Conservation (phyloP, 2,888 invertebrate genomes). For the Xylocampa areola region DNA sequence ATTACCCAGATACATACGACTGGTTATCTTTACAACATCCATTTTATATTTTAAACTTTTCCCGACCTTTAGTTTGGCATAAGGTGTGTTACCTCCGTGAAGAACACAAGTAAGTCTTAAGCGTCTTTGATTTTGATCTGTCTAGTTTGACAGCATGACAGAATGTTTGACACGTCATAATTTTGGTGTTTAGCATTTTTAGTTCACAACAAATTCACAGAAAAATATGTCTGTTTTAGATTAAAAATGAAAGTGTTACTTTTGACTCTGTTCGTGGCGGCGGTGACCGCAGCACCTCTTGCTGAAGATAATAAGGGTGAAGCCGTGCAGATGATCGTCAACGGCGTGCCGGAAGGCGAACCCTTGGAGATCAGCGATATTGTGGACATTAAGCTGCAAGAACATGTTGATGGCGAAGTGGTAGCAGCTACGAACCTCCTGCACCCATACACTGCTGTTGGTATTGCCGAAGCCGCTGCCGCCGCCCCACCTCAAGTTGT, state of each 20-base stretch:
- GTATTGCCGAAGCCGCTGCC: conserved; percentile 71
- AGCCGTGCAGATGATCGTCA: conserved; percentile 74
- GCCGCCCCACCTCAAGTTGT: conserved; percentile 29
- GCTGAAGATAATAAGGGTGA: conserved; percentile 64
- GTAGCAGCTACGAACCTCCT: conserved; percentile 66
- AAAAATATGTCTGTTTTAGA: conserved; percentile 57
- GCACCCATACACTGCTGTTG: conserved; percentile 72
- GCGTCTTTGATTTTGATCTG: conserved; percentile 17
- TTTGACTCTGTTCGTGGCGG: conserved; percentile 73
- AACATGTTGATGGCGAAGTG: conserved; percentile 67
- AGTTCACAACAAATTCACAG: conserved; percentile 10
- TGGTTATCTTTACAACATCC: conserved; percentile 38
- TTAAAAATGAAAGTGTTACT: conserved; percentile 75
- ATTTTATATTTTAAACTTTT: conserved; percentile 53
- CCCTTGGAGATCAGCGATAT: conserved; percentile 71
- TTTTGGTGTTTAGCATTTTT: conserved; percentile 14
- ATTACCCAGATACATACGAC: conserved; percentile 40
- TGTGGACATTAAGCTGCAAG: conserved; percentile 71
- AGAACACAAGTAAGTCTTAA: conserved; percentile 66
- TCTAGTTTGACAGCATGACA: conserved; percentile 16
- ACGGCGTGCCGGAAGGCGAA: conserved; percentile 73
- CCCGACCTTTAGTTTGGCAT: conserved; percentile 46
- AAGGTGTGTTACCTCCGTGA: conserved; percentile 58
- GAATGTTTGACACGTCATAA: conserved; percentile 10
- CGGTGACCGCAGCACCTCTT: conserved; percentile 69